A percentile compares a stretch with the other conserved stretches of the same genome.
Evolutionary conservation across 2,888 invertebrate genomes (phyloP).

Genomic region (Drosophila kanekoi): DNA sequence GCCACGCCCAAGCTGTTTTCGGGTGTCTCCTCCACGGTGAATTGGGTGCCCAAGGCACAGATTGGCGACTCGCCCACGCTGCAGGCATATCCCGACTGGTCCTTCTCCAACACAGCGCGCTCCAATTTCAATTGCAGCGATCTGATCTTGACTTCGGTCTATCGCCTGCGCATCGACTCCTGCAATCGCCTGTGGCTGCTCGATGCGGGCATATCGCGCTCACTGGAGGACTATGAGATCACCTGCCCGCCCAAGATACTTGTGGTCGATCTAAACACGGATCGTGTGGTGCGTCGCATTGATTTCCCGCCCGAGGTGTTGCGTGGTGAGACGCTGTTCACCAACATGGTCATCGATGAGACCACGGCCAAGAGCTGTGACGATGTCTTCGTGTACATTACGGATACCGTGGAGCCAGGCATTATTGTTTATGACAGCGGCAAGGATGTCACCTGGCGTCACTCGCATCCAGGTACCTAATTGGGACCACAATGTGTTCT

Average conservation of each 20-base stretch:
- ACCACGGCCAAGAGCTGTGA: constrained; percentile 89
- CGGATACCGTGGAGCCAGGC: constrained; percentile 93
- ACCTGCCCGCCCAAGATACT: constrained; percentile 93
- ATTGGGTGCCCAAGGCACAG: constrained; percentile 89
- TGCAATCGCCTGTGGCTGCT: constrained; percentile 94
- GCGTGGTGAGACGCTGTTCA: constrained; percentile 91
- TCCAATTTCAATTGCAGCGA: constrained; percentile 91
- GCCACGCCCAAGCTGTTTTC: constrained; percentile 90
- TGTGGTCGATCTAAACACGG: constrained; percentile 91
- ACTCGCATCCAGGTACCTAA: constrained; percentile 88
- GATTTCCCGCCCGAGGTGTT: constrained; percentile 91
- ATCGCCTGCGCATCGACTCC: constrained; percentile 91
- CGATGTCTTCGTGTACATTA: constrained; percentile 91
- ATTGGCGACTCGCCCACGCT: constrained; percentile 89
- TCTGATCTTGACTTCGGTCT: constrained; percentile 91
- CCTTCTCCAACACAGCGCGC: constrained; percentile 90
- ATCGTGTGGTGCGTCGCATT: constrained; percentile 86
- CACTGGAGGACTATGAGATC: constrained; percentile 88
- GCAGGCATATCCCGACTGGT: constrained; percentile 91
- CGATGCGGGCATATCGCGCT: constrained; percentile 88
- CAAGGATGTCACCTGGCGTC: constrained; percentile 92
- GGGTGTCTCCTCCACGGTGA: constrained; percentile 92
- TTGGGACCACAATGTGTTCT: too few species aligned
- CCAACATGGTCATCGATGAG: constrained; percentile 93
- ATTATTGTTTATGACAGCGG: constrained; percentile 87